Base-by-base conservation (phyloP, 2,113 vertebrate genomes). In the Odontesthes bonariensis region DNA sequence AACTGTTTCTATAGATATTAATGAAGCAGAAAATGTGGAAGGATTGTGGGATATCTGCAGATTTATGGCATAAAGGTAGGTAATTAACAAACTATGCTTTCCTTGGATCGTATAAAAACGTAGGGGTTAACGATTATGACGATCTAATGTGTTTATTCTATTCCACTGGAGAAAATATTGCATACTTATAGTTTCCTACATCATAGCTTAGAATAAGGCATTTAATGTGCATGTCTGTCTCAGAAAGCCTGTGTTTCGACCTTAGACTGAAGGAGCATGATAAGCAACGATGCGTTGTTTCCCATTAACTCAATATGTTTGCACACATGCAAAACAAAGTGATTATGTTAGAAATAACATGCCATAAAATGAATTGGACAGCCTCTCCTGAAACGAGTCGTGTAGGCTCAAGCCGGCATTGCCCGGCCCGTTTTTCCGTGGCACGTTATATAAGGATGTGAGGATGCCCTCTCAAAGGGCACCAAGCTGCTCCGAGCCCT, bases 401-500 rank as follows among this genome's bases (percentile, higher is more conserved):
- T 71, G 81, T 82, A 78, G 86, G 82, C 64, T 64, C 31, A 74
- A 69, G 58, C 58, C 38, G 68, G 49, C 75, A 64, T 38, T 66
- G 54, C 56, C 55, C 22, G 19, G 82, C 82, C 91, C 86, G 90
- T 90, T 87, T n/a, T 71, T 67, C 63, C 71, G 72, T 72, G 70
- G 80, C 89, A 88, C 83, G 69, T 94, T 91, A 92, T 84, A 78
- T 92, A 92, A 85, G 5, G 35, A 38, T 53, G 8, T 58, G 65
- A 69, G 42, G 77, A 69, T 83, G 81, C 78, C 86, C 87, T 70
- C 90, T 58, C 87, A 86, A 85, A 88, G 85, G 81, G 83, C 87
- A 81, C 68, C 58, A 16, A 52, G 68, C 77, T 75, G 61, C 23
- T 81, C 67, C 60, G 57, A 79, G 76, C 84, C 81, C 81, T 66